Evolutionary conservation across 2,888 invertebrate genomes (phyloP), one percentile per base, ranked within the genome.

Genomic region (Ennomos erosarius): DNA sequence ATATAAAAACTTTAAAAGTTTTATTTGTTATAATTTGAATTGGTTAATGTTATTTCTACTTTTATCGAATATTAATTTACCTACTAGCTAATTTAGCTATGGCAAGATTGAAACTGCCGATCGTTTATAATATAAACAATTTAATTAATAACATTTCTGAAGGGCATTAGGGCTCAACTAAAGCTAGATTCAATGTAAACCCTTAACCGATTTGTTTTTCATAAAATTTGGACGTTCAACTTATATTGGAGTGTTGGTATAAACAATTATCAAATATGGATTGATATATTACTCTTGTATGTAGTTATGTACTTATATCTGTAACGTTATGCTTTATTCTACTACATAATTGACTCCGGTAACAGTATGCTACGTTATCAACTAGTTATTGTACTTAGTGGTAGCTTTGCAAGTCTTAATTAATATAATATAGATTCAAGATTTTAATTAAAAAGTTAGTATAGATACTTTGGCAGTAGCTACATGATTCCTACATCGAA

Each of bases 361-460:
- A 86, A 84, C 72, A 76, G 75, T 79, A 80, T 74, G 70, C 76
- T 84, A 83, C 68, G 74, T 74, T 85, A 85, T 70, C 59, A 71
- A 71, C 83, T 88, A 87, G 69, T 87, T 87, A 89, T 89, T 90
- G 90, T 90, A 88, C 89, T 90, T 85, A 84, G 68, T 78, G 79
- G 81, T 85, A 85, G 78, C 72, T 80, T 82, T 74, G 76, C 72
- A 80, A 79, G 72, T 75, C 73, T 75, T 73, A 75, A 67, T 61
- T 64, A 70, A 61, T 39, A 69, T 57, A 60, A 51, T 8, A 42
- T 52, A 26, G 51, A 35, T 65, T 68, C 62, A 62, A 65, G 52
- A 62, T 59, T 53, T 67, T 61, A 58, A 64, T 56, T 71, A 64
- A 53, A 65, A 65, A 67, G 63, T 55, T 61, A 55, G 49, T 57